Percentiles rank a stretch among this genome's conserved stretches.
Evolutionary conservation across 2,797 vertebrate genomes (phyloP).

Genomic region (Lagocephalus sceleratus): DNA sequence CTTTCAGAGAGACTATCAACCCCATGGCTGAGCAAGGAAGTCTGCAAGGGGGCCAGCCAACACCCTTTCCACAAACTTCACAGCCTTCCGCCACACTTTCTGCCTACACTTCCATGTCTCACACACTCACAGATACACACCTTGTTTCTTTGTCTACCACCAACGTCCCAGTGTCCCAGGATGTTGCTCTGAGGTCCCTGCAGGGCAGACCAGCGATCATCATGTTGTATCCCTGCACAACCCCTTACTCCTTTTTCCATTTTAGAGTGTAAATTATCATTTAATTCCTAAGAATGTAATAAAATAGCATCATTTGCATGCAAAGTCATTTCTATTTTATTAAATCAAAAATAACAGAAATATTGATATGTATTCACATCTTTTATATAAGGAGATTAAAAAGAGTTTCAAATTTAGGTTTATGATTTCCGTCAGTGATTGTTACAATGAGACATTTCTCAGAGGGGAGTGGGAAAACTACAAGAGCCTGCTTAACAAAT

Average conservation of each 20-base stretch:
- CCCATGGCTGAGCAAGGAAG: constrained; percentile 70
- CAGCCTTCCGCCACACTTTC: constrained; percentile 61
- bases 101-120: constrained; percentile 26
- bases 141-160: constrained; percentile 17
- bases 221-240: no score
- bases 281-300: no score
- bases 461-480: neutral
- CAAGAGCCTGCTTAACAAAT: constrained; percentile 19
- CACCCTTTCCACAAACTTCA: constrained; percentile 76
- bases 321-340: constrained; percentile 45
- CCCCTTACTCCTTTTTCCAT: neutral
- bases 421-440: no score
- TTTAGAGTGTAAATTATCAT: no score
- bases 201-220: no score
- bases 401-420: no score
- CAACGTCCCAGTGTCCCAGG: constrained; percentile 11
- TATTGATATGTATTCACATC: neutral
- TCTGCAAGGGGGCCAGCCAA: constrained; percentile 71
- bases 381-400: no score
- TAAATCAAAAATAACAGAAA: constrained; percentile 33
- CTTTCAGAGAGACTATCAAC: constrained; percentile 76
- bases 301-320: no score
- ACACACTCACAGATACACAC: constrained; percentile 8
- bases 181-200: no score
- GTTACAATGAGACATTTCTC: neutral